Conservation (phyloP, 2,888 invertebrate species). For the Serripes groenlandicus region DNA sequence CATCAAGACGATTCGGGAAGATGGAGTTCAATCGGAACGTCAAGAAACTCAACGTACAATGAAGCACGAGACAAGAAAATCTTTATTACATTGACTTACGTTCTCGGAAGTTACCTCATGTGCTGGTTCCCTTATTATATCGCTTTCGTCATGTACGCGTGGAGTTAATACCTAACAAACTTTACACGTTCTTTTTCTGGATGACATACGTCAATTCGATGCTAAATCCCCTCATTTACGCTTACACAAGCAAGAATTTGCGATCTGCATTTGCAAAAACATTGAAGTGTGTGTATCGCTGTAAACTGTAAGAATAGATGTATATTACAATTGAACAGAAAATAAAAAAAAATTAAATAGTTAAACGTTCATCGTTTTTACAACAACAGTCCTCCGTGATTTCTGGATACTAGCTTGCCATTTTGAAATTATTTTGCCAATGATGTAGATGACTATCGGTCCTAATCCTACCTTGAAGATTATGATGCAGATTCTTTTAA, state of each 20-base stretch:
- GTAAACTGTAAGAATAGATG: slow-evolving; percentile 9
- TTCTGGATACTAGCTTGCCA: too few relatives aligned
- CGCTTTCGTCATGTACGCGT: slow-evolving; percentile 68
- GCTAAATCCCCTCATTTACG: slow-evolving; percentile 69
- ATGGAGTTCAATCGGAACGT: not conserved
- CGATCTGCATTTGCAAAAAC: slow-evolving; percentile 59
- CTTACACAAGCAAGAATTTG: slow-evolving; percentile 69
- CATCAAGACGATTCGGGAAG: not conserved
- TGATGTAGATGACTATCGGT: too few relatives aligned
- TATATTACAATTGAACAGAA: too few relatives aligned
- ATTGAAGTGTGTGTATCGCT: slow-evolving; percentile 41
- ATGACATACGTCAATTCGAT: slow-evolving; percentile 70
- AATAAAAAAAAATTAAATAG: too few relatives aligned
- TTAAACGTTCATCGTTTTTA: too few relatives aligned
- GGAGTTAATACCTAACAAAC: slow-evolving; percentile 63
- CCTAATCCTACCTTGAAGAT: too few relatives aligned
- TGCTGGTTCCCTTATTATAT: slow-evolving; percentile 73
- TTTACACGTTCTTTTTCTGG: slow-evolving; percentile 71
- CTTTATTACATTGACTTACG: slow-evolving; percentile 68
- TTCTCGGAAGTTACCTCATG: slow-evolving; percentile 60
- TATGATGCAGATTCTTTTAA: too few relatives aligned
- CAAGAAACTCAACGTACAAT: not conserved
- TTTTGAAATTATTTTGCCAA: too few relatives aligned
- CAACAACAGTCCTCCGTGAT: too few relatives aligned
- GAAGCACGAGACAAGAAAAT: slow-evolving; percentile 54